These are phyloP conservation scores for Drosophila tsacasi DNA, from an alignment of 1,140 invertebrate species.

Conservation along the genomic window DNA sequence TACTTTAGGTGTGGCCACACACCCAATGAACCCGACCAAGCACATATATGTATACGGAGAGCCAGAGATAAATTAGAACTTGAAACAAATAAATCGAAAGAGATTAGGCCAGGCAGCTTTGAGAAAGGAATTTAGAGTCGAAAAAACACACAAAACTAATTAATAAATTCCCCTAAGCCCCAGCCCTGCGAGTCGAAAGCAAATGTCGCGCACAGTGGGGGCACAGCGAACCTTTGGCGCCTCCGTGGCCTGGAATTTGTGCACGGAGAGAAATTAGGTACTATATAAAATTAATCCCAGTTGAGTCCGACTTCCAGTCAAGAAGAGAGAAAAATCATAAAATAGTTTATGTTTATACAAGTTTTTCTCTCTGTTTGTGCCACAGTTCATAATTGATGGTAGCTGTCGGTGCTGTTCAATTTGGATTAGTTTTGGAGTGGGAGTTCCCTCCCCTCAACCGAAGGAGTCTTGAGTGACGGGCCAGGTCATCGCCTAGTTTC, in stretches of 20 bases:
- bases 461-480: slow-evolving; percentile 61
- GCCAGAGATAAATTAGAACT: slow-evolving; percentile 77
- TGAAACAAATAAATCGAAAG: slow-evolving; percentile 77
- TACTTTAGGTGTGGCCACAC: slow-evolving; percentile 64
- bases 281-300: neutral
- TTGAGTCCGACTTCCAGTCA: too few relatives aligned
- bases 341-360: neutral
- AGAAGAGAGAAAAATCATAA: neutral
- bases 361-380: slow-evolving; percentile 1
- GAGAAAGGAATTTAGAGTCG: slow-evolving; percentile 54
- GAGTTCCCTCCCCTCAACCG: slow-evolving; percentile 4
- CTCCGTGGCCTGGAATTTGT: slow-evolving; percentile 49
- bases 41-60: slow-evolving; percentile 8
- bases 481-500: slow-evolving; percentile 64
- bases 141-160: slow-evolving; percentile 66
- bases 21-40: slow-evolving; percentile 13
- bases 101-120: slow-evolving; percentile 52
- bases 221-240: slow-evolving; percentile 43
- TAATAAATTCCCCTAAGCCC: slow-evolving; percentile 60
- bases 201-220: slow-evolving; percentile 73
- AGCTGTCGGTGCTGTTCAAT: slow-evolving; percentile 30
- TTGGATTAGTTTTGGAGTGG: slow-evolving; percentile 19
- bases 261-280: neutral
- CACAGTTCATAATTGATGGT: slow-evolving; percentile 52
- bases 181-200: slow-evolving; percentile 8